Evolutionary conservation across 2,797 vertebrate species (phyloP).

Genomic region (Melanotaenia maccullochi): DNA sequence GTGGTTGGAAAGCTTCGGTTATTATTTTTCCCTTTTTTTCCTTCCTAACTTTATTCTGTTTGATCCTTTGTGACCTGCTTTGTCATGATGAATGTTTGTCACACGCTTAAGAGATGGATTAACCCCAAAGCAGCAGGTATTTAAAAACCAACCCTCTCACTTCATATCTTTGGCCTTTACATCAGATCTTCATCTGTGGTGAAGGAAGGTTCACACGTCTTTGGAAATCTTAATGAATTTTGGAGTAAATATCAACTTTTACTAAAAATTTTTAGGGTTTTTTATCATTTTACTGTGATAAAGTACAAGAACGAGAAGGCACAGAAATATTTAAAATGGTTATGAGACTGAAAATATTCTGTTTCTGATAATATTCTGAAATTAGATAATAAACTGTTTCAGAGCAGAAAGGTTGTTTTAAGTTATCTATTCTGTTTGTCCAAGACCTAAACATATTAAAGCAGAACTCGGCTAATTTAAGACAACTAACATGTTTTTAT

Average conservation of each 20-base stretch:
- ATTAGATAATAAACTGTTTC: no score
- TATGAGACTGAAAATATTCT: no score
- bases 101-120: conserved; percentile 84
- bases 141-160: conserved; percentile 53
- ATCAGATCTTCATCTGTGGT: conserved; percentile 39
- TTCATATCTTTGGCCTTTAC: conserved; percentile 31
- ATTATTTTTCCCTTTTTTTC: conserved; percentile 32
- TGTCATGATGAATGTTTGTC: conserved; percentile 83
- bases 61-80: conserved; percentile 79
- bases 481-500: no score
- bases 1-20: conserved; percentile 61
- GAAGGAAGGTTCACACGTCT: conserved; percentile 56
- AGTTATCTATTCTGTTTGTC: no score
- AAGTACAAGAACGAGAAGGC: neutral
- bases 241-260: neutral
- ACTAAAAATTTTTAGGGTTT: no score
- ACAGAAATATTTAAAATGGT: no score
- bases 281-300: neutral
- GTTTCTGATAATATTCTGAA: no score
- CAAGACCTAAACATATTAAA: no score
- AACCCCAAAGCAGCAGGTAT: conserved; percentile 83
- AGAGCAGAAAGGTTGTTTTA: no score
- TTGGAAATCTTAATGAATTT: conserved; percentile 23
- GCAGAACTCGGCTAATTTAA: no score
- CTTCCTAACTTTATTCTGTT: conserved; percentile 82